Percentiles rank a stretch among this genome's conserved stretches.
These are phyloP conservation scores for Bos javanicus DNA, from an alignment of 2,113 vertebrate species.

Conservation along the genomic window DNA sequence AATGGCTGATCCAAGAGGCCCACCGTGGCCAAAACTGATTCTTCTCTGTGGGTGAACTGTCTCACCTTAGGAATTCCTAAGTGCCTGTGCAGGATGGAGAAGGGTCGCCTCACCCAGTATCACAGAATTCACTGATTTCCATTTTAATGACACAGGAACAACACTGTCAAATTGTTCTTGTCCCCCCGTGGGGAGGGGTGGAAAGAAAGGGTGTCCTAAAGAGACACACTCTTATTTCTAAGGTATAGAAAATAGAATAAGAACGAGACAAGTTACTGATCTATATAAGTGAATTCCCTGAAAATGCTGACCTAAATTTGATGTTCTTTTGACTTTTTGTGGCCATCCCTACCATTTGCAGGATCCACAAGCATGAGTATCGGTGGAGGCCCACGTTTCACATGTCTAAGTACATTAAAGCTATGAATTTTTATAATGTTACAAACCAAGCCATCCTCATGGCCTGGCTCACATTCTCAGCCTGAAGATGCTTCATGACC, in stretches of 20 bases:
- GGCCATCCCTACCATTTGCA: background rate
- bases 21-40: background rate
- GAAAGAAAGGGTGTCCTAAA: background rate
- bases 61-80: background rate
- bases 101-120: background rate
- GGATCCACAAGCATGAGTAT: background rate
- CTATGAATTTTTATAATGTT: background rate
- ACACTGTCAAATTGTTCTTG: background rate
- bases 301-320: background rate
- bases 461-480: background rate
- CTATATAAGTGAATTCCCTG: background rate
- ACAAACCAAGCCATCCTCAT: background rate
- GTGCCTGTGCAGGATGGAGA: background rate
- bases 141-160: background rate
- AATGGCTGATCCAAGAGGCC: background rate
- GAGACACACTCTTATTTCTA: background rate
- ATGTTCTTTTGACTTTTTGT: background rate
- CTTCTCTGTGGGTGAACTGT: background rate
- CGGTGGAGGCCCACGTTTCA: background rate
- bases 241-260: background rate
- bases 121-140: background rate
- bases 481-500: background rate
- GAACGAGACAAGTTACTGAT: background rate
- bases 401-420: background rate
- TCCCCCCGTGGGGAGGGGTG: background rate